Percentiles rank a stretch among this genome's conserved stretches.
Conservation (phyloP, 2,888 invertebrate genomes). For the Synanthedon myopaeformis region DNA sequence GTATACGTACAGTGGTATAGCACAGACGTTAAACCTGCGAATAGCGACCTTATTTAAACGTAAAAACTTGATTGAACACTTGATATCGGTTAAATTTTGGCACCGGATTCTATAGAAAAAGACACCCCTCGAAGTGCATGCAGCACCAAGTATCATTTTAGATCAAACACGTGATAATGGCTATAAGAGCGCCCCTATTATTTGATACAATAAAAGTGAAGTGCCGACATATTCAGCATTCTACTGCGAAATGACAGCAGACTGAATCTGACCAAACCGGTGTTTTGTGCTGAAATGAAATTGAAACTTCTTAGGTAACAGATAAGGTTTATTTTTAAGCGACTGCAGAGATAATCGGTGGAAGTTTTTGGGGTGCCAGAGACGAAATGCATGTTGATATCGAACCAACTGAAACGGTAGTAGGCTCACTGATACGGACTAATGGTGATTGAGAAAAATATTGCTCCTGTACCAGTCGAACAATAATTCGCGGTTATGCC, state of each 20-base stretch:
- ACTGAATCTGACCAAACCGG: constrained; percentile 30
- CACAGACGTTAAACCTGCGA: constrained; percentile 12
- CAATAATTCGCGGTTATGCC: constrained; percentile 64
- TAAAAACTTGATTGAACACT: constrained; percentile 19
- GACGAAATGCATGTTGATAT: constrained; percentile 31
- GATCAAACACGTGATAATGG: constrained; percentile 70
- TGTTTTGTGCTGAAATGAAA: constrained; percentile 9
- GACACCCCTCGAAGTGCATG: constrained; percentile 32
- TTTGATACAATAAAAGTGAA: constrained; percentile 71
- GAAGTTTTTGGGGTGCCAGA: constrained; percentile 38
- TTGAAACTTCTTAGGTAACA: constrained; percentile 6
- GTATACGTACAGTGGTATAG: neutral
- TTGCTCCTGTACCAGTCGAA: constrained; percentile 39
- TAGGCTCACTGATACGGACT: constrained; percentile 62
- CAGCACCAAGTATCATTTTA: constrained; percentile 65
- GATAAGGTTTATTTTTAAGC: constrained; percentile 17
- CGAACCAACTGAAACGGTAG: constrained; percentile 48
- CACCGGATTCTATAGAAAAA: constrained; percentile 28
- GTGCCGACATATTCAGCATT: constrained; percentile 69
- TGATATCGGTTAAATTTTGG: constrained; percentile 27
- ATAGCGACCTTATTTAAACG: constrained; percentile 24
- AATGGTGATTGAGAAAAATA: constrained; percentile 71
- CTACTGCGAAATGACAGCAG: constrained; percentile 47
- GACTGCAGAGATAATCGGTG: constrained; percentile 18
- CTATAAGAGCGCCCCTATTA: constrained; percentile 69